phyloP scores from a whole-genome alignment of 2,888 invertebrate species.

The Drosophila mercatorum region DNA sequence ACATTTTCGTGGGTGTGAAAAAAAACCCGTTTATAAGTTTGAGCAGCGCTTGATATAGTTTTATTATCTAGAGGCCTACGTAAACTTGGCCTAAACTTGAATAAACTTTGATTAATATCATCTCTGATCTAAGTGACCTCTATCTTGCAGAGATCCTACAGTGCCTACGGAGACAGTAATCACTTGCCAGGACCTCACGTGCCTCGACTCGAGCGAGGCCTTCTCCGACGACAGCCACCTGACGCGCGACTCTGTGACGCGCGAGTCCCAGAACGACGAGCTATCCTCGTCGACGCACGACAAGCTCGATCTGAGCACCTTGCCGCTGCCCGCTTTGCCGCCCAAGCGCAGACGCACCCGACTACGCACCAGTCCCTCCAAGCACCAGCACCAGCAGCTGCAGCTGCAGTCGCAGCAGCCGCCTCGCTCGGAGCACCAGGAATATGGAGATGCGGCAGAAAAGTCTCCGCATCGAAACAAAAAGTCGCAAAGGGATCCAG shows the following conservation, averaged over 20 bases:
- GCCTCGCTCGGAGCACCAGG: conserved; percentile 32
- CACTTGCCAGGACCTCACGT: conserved; percentile 77
- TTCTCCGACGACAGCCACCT: conserved; percentile 83
- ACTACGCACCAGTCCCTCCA: conserved; percentile 77
- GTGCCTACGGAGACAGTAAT: conserved; percentile 23
- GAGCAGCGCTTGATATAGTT: background rate
- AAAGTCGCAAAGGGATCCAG: conserved; percentile 32
- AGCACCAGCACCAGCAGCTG: conserved; percentile 63
- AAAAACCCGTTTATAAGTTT: conserved; percentile 6
- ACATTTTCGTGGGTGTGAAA: conserved; percentile 15
- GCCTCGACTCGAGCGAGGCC: conserved; percentile 83
- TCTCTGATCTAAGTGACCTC: background rate
- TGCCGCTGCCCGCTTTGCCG: conserved; percentile 84
- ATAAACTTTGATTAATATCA: background rate
- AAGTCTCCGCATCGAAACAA: conserved; percentile 35
- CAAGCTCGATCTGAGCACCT: conserved; percentile 83
- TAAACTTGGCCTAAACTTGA: background rate
- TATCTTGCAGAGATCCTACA: conserved; percentile 27
- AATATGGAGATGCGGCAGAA: conserved; percentile 32
- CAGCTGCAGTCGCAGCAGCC: conserved; percentile 49
- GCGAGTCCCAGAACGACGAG: conserved; percentile 83
- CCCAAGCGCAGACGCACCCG: conserved; percentile 83
- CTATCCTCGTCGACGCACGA: conserved; percentile 81
- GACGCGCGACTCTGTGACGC: conserved; percentile 81
- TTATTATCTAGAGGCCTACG: background rate